Base-by-base conservation (phyloP, 2,113 vertebrate species). In the Riparia riparia region DNA sequence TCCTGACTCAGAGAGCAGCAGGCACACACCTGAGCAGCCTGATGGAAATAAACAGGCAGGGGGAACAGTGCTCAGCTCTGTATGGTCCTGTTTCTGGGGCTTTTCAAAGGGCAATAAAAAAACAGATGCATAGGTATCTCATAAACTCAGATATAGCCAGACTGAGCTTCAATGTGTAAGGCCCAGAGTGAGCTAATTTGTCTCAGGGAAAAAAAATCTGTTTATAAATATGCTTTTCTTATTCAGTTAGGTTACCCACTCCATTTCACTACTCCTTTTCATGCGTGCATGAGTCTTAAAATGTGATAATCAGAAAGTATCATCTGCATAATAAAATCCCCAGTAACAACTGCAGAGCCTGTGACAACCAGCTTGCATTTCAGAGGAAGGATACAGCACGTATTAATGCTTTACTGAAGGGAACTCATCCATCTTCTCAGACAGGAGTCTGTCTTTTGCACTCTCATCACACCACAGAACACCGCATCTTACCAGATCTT, bases 301-400 rank as follows among this genome's bases (percentile, higher is more conserved):
- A 50, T 20, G 54, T 47, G 83, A 70, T 78, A 88, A 95, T 93
- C 83, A 90, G 68, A 63, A 95, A 86, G n/a, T 51, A 64, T 28
- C 51, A 86, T 66, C 79, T 83, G 90, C 56, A 34, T 58, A 92
- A 78, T 49, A 71, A 94, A 96, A 90, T 78, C 44, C 26, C 41
- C 39, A 93, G 71, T 56, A 96, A 96, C n/a, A 83, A 94, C 56
- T 64, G 60, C 79, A 93, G 68, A 96, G 41, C 42, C 85, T 78
- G 54, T 37, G 66, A 93, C 81, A 77, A 66, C 74, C 42, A 78
- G 44, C 47, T 73, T 0, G 0, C 60, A 77, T 58, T 86, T 90
- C 82, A 54, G 25, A 85, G 17, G 41, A 86, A 44, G 73, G 66
- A 77, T 71, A 14, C 24, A 86, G 51, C n/a, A 60, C 0, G 0